phyloP scores from a whole-genome alignment of 2,113 vertebrate species.

The Marmota flaviventris region DNA sequence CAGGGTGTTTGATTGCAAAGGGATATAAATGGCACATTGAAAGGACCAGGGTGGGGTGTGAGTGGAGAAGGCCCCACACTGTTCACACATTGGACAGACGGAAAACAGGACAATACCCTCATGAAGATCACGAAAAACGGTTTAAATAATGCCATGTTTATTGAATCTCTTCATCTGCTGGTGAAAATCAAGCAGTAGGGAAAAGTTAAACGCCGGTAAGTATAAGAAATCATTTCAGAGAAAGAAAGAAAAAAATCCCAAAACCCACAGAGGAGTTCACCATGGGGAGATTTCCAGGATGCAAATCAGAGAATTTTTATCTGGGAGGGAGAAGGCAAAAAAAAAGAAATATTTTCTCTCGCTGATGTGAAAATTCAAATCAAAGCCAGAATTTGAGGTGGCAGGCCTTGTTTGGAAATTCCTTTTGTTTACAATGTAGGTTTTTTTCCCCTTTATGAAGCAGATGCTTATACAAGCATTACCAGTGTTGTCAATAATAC shows the following conservation, averaged over 20 bases:
- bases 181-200: not conserved
- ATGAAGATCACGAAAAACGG: not conserved
- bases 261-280: not conserved
- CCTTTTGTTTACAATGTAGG: constrained; percentile 79
- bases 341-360: constrained; percentile 62
- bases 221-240: not conserved
- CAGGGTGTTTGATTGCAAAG: not conserved
- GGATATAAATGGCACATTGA: not conserved
- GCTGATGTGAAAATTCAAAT: constrained; percentile 67
- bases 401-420: constrained; percentile 45
- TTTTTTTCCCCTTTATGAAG: constrained; percentile 83
- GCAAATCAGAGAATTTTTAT: constrained; percentile 52
- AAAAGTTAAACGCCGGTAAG: not conserved
- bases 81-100: not conserved
- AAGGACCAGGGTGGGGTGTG: not conserved
- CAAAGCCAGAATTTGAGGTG: constrained; percentile 60
- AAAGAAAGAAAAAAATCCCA: not conserved
- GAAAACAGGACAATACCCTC: not conserved
- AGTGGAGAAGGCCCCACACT: no score
- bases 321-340: constrained; percentile 64
- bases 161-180: not conserved
- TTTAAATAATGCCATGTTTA: not conserved
- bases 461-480: constrained; percentile 84
- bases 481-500: constrained; percentile 82
- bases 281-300: constrained; percentile 11